Evolutionary conservation across 2,113 vertebrate genomes (phyloP), one percentile per base, ranked within the genome.

Genomic region (Mustela nigripes): DNA sequence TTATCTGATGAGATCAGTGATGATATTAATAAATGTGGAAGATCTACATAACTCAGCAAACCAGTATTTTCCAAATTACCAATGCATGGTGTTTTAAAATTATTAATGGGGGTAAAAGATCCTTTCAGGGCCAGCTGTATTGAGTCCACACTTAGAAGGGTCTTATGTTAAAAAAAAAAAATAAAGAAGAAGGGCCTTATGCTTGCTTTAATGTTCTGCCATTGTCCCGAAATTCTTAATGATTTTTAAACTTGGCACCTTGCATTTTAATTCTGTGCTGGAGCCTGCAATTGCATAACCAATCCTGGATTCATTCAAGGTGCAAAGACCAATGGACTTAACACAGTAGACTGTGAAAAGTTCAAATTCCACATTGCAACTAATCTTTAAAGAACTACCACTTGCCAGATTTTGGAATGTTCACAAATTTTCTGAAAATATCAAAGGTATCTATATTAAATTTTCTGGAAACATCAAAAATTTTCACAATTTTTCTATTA

Each of bases 321-420:
- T 56, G n/a, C 31, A 95, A 88, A 88, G 26, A 89, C 12, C 58
- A 67, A n/a, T 42, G 21, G 10, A 83, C 91, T 89, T 91, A 95
- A 92, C 21, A 67, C 7, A 88, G 42, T 4, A 48, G 19, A 56
- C 12, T 48, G 84, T 33, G 21, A 65, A 76, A 97, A 93, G 53
- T 81, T 92, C 76, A 82, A 91, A 94, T 94, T 91, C 33, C 10
- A 95, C 50, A 89, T 3, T 79, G 60, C 53, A 86, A 90, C 19
- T 50, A 79, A 91, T 69, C 12, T 80, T 93, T 78, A 76, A 89
- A 63, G 92, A 85, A 76, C 12, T 26, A 63, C n/a, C 21, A 80
- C 74, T 74, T 96, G 31, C 73, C 76, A 91, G 67, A 4, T 83
- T 93, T 91, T 56, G 22, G 24, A 71, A 91, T 62, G 26, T 78